Percentiles rank a stretch among this genome's conserved stretches.
Conservation (phyloP, 2,113 vertebrate species). For the Lycaon pictus region DNA sequence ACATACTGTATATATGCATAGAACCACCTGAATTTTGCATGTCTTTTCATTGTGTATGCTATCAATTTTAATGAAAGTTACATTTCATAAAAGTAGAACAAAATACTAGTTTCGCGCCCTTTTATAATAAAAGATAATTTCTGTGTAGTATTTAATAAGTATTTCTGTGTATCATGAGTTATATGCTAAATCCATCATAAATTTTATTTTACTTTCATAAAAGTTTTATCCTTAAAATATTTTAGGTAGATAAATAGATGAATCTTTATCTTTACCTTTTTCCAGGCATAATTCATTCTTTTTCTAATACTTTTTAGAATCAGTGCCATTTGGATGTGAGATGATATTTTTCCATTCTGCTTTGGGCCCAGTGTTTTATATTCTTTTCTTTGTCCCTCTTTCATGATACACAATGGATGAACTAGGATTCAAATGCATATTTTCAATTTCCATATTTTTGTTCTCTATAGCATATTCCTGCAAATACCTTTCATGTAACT, state of each 20-base stretch:
- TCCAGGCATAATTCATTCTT: background rate
- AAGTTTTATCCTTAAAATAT: background rate
- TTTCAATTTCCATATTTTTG: background rate
- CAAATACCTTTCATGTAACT: background rate
- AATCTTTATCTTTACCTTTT: background rate
- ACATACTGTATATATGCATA: background rate
- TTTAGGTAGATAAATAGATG: background rate
- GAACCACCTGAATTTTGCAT: background rate
- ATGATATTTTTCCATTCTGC: background rate
- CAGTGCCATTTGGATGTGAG: background rate
- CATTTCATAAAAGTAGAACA: background rate
- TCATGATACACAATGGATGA: background rate
- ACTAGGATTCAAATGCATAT: background rate
- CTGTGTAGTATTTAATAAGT: background rate
- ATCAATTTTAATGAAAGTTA: background rate
- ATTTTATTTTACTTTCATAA: background rate
- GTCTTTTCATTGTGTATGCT: background rate
- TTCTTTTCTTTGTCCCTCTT: background rate
- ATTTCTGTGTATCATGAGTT: background rate
- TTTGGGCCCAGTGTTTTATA: background rate
- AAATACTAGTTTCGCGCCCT: background rate
- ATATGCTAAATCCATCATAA: background rate
- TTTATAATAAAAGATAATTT: background rate
- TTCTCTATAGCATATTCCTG: background rate
- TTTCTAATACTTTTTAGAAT: background rate